Base-by-base conservation (phyloP, 2,888 invertebrate genomes). In the Ferdinandea cuprea region DNA sequence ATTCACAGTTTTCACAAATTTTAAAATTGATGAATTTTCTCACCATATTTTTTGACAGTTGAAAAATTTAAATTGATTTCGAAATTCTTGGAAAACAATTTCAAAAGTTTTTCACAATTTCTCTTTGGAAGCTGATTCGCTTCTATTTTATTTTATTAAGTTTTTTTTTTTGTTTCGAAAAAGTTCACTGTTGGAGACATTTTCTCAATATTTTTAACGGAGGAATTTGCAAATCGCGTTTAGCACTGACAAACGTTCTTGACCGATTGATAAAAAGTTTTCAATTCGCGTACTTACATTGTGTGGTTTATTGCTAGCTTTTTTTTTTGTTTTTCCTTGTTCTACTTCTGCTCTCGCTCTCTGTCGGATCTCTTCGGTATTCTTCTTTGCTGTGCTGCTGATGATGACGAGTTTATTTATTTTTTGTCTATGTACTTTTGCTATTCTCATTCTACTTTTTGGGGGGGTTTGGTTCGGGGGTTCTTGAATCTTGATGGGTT, bases 201-300 rank as follows among this genome's bases (percentile, higher is more conserved):
- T 73, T 46, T 59, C 25, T 56, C 40, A 59, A 25, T 69, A n/a
- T n/a, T n/a, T 71, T 85, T 69, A 65, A 42, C 66, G 78, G 56
- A 77, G 66, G 69, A 85, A 86, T 74, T 85, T 83, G 73, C 84
- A 59, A 66, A 71, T 77, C 78, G 86, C 86, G 88, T 87, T 85
- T 35, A 87, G 85, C 89, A 88, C 86, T 72, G 87, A 85, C 87
- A 88, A 90, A 89, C 86, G 90, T 90, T 90, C 90, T 90, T 89
- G 89, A 89, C 90, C 89, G 89, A 90, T 90, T 89, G 90, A 89
- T 89, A 88, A 89, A 89, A 89, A 88, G 83, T 89, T 88, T 87
- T 85, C 86, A 88, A 44, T 79, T 79, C 58, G 59, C 58, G 37
- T 63, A 61, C 74, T 56, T 73, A 73, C 56, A 74, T 87, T 88